Base-by-base conservation (phyloP, 1,140 invertebrate species). In the Harpegnathos saltator region DNA sequence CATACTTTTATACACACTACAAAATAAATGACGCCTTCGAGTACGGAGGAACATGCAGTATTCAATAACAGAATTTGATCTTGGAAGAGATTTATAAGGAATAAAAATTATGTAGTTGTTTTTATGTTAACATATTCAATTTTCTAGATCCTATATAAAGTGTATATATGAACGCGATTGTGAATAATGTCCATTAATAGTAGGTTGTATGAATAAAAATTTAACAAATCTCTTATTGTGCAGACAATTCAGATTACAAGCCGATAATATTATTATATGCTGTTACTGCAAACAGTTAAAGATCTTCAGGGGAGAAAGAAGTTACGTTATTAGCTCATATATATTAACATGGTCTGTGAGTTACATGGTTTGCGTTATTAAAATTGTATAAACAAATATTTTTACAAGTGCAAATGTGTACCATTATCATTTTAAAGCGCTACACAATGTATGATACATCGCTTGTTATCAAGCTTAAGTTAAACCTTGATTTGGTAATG, bases 21-120 rank as follows among this genome's bases (percentile, higher is more conserved):
- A 80, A 22, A 19, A 44, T 68, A 69, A 78, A 58, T 80, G n/a
- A 33, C 1, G 5, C 5, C 1, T 33, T 5, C 29, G 29, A 11
- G 11, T 44, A 44, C 38, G 14, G 17, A 58, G 12, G 29, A 59
- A 33, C 61, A 68, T 78, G 14, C 52, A 73, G 56, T 85, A 68
- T 54, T 69, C 38, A 71, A n/a, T n/a, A n/a, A 66, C 87, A 82
- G 88, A 85, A 89, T 89, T 89, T 87, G 82, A 84, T 74, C 82
- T 85, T 89, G 54, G 29, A 1, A 73, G 71, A 85, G 29, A 83
- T 74, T 50, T 86, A 19, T 62, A 80, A 85, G 29, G 29, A n/a
- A 84, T 83, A 75, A 72, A 85, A 82, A 80, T 48, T 54, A 65
- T 71, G 14, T 83, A 83, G 81, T 86, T 85, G 61, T 72, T 78